These are phyloP conservation scores for Bolinopsis microptera DNA, from an alignment of 37 sponge, comb jelly and placozoan genomes.

Conservation along the genomic window DNA sequence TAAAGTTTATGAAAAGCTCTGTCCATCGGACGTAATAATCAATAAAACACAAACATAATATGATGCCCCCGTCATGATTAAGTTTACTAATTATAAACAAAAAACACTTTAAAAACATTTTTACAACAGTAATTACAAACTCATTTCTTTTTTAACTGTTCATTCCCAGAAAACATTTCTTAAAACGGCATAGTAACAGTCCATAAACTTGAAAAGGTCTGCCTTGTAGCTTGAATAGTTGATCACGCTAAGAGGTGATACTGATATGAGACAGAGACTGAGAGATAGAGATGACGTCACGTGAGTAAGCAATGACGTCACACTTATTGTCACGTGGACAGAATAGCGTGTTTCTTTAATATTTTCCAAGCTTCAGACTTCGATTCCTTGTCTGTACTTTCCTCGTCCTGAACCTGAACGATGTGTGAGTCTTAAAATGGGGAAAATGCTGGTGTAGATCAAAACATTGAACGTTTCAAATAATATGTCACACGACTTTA, in stretches of 20 bases:
- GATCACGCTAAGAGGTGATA: too few species aligned
- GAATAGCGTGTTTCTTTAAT: background rate
- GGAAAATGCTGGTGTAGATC: too few species aligned
- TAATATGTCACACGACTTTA: too few species aligned
- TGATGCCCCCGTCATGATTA: background rate
- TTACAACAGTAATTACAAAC: background rate
- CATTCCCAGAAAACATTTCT: too few species aligned
- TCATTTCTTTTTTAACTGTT: too few species aligned
- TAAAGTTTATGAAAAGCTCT: too few species aligned
- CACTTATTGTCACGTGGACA: background rate
- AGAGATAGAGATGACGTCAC: background rate
- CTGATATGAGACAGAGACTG: too few species aligned
- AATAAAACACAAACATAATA: background rate
- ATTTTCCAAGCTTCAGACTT: background rate
- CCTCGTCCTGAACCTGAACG: background rate
- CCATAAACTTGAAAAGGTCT: too few species aligned
- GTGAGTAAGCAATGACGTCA: background rate
- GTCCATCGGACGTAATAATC: too few species aligned
- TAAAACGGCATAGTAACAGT: background rate
- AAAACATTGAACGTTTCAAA: too few species aligned
- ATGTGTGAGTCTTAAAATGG: background rate
- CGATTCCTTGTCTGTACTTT: background rate
- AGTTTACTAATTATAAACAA: background rate
- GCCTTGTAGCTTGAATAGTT: too few species aligned
- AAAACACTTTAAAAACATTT: background rate